Percentiles rank a stretch among this genome's conserved stretches.
phyloP scores from a whole-genome alignment of 2,888 invertebrate genomes.

The Volucella zonaria region DNA sequence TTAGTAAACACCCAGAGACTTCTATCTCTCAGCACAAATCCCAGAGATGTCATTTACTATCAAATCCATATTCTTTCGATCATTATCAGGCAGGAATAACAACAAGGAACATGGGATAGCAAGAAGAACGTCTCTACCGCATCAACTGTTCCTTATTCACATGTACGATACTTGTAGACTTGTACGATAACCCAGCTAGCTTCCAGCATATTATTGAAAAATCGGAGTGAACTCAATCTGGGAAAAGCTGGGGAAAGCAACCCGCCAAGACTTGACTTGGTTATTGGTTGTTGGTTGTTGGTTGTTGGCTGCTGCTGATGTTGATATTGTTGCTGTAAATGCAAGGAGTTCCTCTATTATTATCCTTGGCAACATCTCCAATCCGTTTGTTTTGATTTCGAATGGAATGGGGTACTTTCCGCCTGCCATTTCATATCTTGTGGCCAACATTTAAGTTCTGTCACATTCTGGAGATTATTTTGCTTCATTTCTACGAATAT shows the following conservation, averaged over 20 bases:
- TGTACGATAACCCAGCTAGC: background rate
- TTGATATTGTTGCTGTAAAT: constrained; percentile 29
- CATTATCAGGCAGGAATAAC: constrained; percentile 61
- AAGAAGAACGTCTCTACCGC: constrained; percentile 21
- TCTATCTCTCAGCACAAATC: constrained; percentile 59
- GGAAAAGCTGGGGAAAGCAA: background rate
- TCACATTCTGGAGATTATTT: constrained; percentile 64
- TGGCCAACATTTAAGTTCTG: constrained; percentile 36
- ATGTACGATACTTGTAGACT: background rate
- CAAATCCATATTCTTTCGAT: constrained; percentile 71
- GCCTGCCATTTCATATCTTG: constrained; percentile 38
- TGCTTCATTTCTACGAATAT: constrained; percentile 29
- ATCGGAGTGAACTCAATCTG: constrained; percentile 10
- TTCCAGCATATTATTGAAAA: constrained; percentile 42
- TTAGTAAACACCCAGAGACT: constrained; percentile 44
- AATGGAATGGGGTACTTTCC: constrained; percentile 7
- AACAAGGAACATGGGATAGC: constrained; percentile 2
- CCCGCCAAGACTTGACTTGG: constrained; percentile 1
- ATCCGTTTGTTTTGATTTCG: constrained; percentile 53
- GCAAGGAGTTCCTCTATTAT: constrained; percentile 59
- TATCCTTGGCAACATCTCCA: constrained; percentile 54
- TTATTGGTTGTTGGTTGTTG: constrained; percentile 22
- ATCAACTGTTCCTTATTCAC: background rate
- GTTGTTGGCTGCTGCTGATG: too few relatives aligned
- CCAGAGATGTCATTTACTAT: constrained; percentile 65